Evolutionary conservation across 64 coral and sea anemone species (phyloP).

Genomic region (Astreopora myriophthalma): DNA sequence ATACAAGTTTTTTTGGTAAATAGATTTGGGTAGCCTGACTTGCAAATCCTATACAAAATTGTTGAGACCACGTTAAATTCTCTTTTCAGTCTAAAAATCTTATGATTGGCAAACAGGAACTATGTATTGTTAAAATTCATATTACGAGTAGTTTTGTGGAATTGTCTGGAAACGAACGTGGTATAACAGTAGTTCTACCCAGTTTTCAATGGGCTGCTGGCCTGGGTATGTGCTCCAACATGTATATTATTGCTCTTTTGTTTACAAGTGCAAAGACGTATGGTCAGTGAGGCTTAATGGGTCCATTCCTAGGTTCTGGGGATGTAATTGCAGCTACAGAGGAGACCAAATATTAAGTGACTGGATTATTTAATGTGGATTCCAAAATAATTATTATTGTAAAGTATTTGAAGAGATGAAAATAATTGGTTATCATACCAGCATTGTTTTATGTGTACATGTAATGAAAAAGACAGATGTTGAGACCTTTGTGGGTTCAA

Average conservation of each 20-base stretch:
- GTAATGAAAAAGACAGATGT: background rate
- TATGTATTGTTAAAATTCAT: too few species aligned
- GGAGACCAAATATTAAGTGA: background rate
- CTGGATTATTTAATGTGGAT: slow-evolving; percentile 44
- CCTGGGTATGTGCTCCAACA: background rate
- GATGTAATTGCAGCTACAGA: background rate
- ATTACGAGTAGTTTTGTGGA: too few species aligned
- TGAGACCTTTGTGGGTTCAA: background rate
- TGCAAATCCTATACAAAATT: too few species aligned
- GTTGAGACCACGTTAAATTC: too few species aligned
- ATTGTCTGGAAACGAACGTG: too few species aligned
- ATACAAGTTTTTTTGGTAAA: too few species aligned
- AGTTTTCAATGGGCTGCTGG: too few species aligned
- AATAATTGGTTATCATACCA: slow-evolving; percentile 1
- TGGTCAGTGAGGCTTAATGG: background rate
- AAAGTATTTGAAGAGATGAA: slow-evolving; percentile 23
- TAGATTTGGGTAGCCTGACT: too few species aligned
- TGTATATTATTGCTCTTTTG: background rate
- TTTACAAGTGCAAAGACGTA: background rate
- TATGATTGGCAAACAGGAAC: too few species aligned
- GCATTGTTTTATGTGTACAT: slow-evolving; percentile 25
- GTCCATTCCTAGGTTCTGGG: background rate
- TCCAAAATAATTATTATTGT: slow-evolving; percentile 17
- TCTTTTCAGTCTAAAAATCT: too few species aligned
- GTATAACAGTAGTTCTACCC: too few species aligned